Conservation (phyloP, 2,888 invertebrate species). For the Anagyrus pseudococci region DNA sequence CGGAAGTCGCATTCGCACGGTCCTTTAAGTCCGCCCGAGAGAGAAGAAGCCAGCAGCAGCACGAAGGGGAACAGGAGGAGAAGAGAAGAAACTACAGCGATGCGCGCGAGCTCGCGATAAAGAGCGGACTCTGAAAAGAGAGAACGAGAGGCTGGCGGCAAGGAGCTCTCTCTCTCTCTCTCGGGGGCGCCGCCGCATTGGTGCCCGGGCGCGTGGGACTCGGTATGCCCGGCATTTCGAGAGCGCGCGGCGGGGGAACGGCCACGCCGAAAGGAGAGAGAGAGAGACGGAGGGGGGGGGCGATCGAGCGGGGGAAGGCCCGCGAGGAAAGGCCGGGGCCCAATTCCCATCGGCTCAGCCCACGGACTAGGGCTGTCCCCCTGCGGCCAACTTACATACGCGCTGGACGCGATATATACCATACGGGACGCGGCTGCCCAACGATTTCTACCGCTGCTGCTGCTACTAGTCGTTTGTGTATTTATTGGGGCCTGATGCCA, state of each 20-base stretch:
- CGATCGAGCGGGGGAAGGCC: constrained; percentile 3
- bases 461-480: neutral
- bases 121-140: constrained; percentile 15
- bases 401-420: too few species aligned
- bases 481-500: constrained; percentile 20
- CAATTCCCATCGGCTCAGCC: constrained; percentile 29
- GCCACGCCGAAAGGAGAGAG: neutral
- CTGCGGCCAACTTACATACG: too few species aligned
- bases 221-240: constrained; percentile 37
- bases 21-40: constrained; percentile 15
- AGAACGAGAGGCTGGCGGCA: neutral
- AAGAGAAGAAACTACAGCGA: constrained; percentile 12
- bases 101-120: constrained; percentile 32
- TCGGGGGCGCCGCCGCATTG: constrained; percentile 33
- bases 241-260: constrained; percentile 8
- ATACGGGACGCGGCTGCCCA: neutral
- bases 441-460: neutral
- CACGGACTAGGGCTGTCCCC: too few species aligned
- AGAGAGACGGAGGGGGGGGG: neutral
- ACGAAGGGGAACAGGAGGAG: neutral
- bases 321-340: constrained; percentile 7
- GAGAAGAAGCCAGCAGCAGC: constrained; percentile 2
- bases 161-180: too few species aligned
- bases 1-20: constrained; percentile 41
- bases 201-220: constrained; percentile 38